Evolutionary conservation across 2,113 vertebrate genomes (phyloP), one percentile per base, ranked within the genome.

Genomic region (Coreoperca whiteheadi): DNA sequence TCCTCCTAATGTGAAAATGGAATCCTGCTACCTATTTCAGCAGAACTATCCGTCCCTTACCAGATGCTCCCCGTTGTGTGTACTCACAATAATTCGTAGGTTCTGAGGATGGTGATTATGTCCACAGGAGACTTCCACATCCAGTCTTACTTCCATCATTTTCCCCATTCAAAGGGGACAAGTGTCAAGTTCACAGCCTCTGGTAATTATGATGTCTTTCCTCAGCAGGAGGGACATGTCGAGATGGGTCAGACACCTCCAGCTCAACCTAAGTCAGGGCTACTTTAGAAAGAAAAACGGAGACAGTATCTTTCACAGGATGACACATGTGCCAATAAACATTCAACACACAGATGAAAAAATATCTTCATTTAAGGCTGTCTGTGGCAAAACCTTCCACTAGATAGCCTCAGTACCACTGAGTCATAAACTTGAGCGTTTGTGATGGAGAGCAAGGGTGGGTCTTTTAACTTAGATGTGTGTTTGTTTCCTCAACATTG

Each of bases 171-270:
- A 85, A 87, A 89, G 70, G 72, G 79, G 73, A 81, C 76, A 75
- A 88, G 87, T 91, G 90, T 93, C 88, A 89, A 90, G 85, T 90
- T 91, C 86, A 84, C 75, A 69, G 82, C 73, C 77, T 87, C 66
- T n/a, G 64, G 76, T 88, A 91, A 89, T 82, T 88, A 91, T 14
- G 61, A 76, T 87, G 88, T 82, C 76, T 85, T 70, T 79, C 74
- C 83, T 57, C 86, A 73, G 72, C 16, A 2, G 87, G 84, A 76
- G 1, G 77, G 30, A 54, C n/a, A 43, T 69, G 74, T 77, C 28
- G 10, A 80, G 68, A 82, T 46, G 73, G 72, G 84, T 78, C 81
- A 80, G 46, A 82, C 76, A 70, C 74, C 73, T 73, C 32, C 63
- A 82, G 66, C 51, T 84, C 78, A 53, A 74, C 43, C 51, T 43